phyloP scores from a whole-genome alignment of 2,113 vertebrate species.

The Anthoscopus minutus region DNA sequence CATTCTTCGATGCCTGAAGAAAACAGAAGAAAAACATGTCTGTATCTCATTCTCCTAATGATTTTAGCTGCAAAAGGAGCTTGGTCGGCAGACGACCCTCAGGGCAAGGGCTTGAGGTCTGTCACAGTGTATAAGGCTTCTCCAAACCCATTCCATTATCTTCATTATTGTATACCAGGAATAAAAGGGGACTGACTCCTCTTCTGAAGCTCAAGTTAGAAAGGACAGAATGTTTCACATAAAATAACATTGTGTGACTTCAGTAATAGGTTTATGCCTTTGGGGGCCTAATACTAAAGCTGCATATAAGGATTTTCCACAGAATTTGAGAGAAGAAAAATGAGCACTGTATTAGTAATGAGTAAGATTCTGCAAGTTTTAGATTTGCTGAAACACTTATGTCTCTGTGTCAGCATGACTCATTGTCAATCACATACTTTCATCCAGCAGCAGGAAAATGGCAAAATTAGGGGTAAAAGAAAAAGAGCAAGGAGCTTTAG shows the following conservation, averaged over 20 bases:
- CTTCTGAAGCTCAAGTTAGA: conserved; percentile 55
- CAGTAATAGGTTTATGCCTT: conserved; percentile 59
- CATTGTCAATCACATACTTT: neutral
- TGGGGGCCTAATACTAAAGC: conserved; percentile 41
- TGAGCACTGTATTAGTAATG: neutral
- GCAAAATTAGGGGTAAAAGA: neutral
- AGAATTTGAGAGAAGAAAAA: conserved; percentile 32
- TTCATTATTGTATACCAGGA: conserved; percentile 63
- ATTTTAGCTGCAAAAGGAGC: conserved; percentile 57
- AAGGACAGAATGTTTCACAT: conserved; percentile 49
- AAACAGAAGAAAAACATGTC: conserved; percentile 37
- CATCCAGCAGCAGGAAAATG: neutral
- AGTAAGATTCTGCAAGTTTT: conserved; percentile 33
- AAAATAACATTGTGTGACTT: conserved; percentile 60
- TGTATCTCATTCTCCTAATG: conserved; percentile 44
- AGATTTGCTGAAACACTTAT: neutral
- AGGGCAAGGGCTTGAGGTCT: conserved; percentile 23
- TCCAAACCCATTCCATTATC: conserved; percentile 61
- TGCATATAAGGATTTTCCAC: conserved; percentile 43
- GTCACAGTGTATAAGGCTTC: conserved; percentile 50
- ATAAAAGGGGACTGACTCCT: conserved; percentile 63
- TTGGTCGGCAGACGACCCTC: conserved; percentile 24
- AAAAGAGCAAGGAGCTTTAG: neutral
- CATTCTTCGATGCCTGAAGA: conserved; percentile 24
- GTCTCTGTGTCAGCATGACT: neutral